These are phyloP conservation scores for Barnardius zonarius DNA, from an alignment of 2,113 vertebrate genomes.

Conservation along the genomic window DNA sequence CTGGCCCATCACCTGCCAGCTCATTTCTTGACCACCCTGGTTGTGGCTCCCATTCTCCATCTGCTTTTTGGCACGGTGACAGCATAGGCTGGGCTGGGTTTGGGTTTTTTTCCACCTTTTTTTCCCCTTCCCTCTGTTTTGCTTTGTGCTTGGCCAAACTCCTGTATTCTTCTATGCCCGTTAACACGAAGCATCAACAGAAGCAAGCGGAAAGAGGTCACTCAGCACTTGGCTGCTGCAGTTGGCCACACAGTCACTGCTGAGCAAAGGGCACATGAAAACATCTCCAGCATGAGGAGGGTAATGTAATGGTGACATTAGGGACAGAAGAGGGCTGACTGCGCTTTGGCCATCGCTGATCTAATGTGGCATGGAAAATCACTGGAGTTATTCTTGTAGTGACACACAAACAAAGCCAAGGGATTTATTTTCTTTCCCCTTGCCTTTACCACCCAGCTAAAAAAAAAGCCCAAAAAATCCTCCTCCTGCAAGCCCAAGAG, in stretches of 20 bases:
- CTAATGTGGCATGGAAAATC: not conserved
- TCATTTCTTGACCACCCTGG: slow-evolving; percentile 25
- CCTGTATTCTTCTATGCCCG: slow-evolving; percentile 13
- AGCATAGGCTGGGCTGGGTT: not conserved
- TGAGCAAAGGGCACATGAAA: not conserved
- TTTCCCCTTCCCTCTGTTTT: not conserved
- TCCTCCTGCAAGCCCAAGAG: not conserved
- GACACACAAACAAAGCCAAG: not conserved
- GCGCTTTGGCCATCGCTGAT: not conserved
- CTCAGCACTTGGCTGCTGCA: not conserved
- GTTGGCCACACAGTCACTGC: not conserved
- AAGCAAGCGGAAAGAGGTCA: slow-evolving; percentile 30
- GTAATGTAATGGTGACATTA: accelerated
- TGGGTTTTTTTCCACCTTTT: not conserved
- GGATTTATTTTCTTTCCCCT: slow-evolving; percentile 34
- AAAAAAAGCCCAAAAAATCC: not conserved
- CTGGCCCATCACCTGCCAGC: not conserved
- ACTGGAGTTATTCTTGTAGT: not conserved
- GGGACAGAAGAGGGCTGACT: not conserved
- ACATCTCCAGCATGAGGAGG: not conserved
- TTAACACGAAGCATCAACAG: not conserved
- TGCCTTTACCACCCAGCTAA: not conserved
- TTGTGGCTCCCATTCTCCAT: not conserved
- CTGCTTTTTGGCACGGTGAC: not conserved
- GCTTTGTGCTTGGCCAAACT: slow-evolving; percentile 42